phyloP scores from a whole-genome alignment of 2,113 vertebrate genomes.

The Mus spicilegus region DNA sequence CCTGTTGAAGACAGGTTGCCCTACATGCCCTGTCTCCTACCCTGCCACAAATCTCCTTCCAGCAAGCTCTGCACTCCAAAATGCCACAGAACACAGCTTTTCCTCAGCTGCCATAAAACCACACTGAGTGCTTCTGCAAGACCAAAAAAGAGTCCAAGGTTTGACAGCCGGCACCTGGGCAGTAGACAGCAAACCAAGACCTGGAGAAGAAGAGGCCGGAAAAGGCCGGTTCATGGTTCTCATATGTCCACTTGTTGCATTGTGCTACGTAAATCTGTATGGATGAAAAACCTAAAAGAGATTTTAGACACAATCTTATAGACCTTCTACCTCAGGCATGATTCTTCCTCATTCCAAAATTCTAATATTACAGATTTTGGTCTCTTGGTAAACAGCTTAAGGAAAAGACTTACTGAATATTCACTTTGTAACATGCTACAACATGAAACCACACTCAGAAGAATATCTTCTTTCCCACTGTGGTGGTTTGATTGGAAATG shows the following conservation, averaged over 20 bases:
- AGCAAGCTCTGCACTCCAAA: not conserved
- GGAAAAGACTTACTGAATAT: not conserved
- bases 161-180: not conserved
- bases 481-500: not conserved
- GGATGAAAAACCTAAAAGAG: not conserved
- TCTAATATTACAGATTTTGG: not conserved
- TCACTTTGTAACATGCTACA: not conserved
- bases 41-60: not conserved
- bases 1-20: not conserved
- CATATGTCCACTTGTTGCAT: not conserved
- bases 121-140: not conserved
- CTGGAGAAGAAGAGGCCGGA: not conserved
- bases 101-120: not conserved
- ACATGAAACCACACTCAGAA: not conserved
- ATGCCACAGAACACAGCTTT: not conserved
- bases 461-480: not conserved
- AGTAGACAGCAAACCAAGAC: not conserved
- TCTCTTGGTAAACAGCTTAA: not conserved
- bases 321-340: not conserved
- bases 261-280: not conserved
- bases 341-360: not conserved
- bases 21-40: accelerated
- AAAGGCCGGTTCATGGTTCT: not conserved
- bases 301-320: not conserved
- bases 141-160: not conserved